Percentiles rank a stretch among this genome's conserved stretches.
Evolutionary conservation across 2,113 vertebrate genomes (phyloP).

Genomic region (Campylomormyrus numenius): DNA sequence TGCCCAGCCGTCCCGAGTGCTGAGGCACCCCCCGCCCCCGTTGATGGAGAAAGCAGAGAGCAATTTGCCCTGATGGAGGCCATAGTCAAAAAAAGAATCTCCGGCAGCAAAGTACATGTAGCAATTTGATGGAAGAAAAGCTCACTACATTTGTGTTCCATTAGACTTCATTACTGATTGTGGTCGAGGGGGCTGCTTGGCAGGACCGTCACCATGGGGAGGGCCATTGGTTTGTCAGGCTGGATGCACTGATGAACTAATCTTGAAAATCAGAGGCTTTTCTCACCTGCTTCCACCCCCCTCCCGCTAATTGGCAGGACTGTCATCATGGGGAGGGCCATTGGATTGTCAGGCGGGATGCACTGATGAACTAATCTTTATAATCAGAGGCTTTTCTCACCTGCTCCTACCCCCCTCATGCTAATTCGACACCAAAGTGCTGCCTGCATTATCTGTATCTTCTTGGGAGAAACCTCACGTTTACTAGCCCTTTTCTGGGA

Average conservation of each 20-base stretch:
- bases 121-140: background rate
- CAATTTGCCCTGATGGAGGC: background rate
- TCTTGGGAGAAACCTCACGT: background rate
- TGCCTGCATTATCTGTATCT: background rate
- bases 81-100: background rate
- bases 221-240: background rate
- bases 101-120: background rate
- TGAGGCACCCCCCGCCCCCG: background rate
- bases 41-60: slow-evolving; percentile 3
- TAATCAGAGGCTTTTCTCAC: background rate
- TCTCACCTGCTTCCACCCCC: background rate
- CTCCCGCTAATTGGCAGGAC: background rate
- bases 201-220: background rate
- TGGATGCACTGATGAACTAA: slow-evolving; percentile 4
- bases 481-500: background rate
- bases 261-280: background rate
- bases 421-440: background rate
- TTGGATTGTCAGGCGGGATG: background rate
- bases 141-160: background rate
- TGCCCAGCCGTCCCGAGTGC: background rate
- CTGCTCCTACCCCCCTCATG: background rate
- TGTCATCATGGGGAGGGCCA: background rate
- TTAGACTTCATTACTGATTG: background rate
- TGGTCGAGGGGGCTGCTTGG: background rate
- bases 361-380: background rate